A percentile compares a stretch with the other conserved stretches of the same genome.
Evolutionary conservation across 2,888 invertebrate species (phyloP).

Genomic region (Nomada flava): DNA sequence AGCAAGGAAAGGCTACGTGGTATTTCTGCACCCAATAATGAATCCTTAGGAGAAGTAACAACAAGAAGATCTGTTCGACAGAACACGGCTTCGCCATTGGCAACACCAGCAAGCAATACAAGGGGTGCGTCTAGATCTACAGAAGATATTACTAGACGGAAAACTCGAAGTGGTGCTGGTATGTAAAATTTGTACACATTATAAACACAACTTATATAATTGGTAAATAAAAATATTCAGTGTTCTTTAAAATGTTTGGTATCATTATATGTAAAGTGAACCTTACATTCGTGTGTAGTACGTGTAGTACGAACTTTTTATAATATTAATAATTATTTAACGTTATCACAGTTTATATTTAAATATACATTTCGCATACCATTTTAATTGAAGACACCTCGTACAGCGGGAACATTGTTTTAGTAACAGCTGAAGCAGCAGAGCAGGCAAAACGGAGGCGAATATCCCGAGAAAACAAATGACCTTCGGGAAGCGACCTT

Average conservation of each 20-base stretch:
- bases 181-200: slow-evolving; percentile 71
- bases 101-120: slow-evolving; percentile 82
- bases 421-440: slow-evolving; percentile 83
- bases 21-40: slow-evolving; percentile 80
- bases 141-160: slow-evolving; percentile 83
- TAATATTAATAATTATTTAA: slow-evolving; percentile 33
- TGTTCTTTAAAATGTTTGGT: slow-evolving; percentile 7
- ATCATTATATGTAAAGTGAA: not conserved
- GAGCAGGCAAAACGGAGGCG: slow-evolving; percentile 87
- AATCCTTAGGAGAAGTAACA: slow-evolving; percentile 80
- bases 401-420: slow-evolving; percentile 84
- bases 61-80: slow-evolving; percentile 83
- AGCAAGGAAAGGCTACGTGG: slow-evolving; percentile 82
- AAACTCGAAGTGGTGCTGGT: slow-evolving; percentile 84
- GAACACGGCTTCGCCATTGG: slow-evolving; percentile 82
- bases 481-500: slow-evolving; percentile 86
- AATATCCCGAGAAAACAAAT: slow-evolving; percentile 90
- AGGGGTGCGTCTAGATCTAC: slow-evolving; percentile 82
- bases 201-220: slow-evolving; percentile 21
- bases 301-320: slow-evolving; percentile 3
- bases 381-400: slow-evolving; percentile 81
- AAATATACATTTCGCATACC: slow-evolving; percentile 65
- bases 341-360: slow-evolving; percentile 20
- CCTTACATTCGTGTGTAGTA: slow-evolving; percentile 5
- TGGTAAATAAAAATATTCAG: slow-evolving; percentile 14